Evolutionary conservation across 2,888 invertebrate genomes (phyloP).

Genomic region (Netelia melanura): DNA sequence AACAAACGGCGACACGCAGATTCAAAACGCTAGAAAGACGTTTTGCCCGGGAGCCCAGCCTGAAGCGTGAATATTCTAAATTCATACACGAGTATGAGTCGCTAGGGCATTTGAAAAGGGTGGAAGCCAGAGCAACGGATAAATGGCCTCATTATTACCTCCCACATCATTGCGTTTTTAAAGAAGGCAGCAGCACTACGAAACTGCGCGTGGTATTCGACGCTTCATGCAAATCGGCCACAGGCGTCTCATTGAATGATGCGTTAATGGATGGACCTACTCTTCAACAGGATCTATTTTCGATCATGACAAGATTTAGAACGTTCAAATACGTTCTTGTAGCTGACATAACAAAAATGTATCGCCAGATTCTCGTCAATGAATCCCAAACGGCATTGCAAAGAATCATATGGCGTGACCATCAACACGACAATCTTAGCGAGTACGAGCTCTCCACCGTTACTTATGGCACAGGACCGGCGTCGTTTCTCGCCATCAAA

Average conservation of each 20-base stretch:
- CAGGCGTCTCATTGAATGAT: slow-evolving; percentile 44
- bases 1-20: slow-evolving; percentile 18
- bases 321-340: slow-evolving; percentile 14
- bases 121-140: background rate
- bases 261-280: slow-evolving; percentile 10
- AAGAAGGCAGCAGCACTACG: background rate
- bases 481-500: slow-evolving; percentile 67
- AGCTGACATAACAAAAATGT: slow-evolving; percentile 76
- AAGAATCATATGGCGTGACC: slow-evolving; percentile 69
- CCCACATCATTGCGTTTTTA: slow-evolving; percentile 21
- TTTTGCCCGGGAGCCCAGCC: background rate
- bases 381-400: slow-evolving; percentile 62
- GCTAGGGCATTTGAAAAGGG: slow-evolving; percentile 35
- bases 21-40: slow-evolving; percentile 21
- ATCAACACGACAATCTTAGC: slow-evolving; percentile 43
- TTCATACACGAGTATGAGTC: slow-evolving; percentile 45
- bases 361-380: slow-evolving; percentile 70
- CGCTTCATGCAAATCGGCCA: slow-evolving; percentile 7
- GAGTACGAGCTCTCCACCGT: slow-evolving; percentile 60
- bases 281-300: slow-evolving; percentile 26
- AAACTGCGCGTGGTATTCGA: slow-evolving; percentile 14
- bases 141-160: slow-evolving; percentile 12
- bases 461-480: slow-evolving; percentile 64
- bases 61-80: slow-evolving; percentile 27
- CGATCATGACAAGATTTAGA: slow-evolving; percentile 30